These are phyloP conservation scores for Rhagonycha fulva DNA, from an alignment of 2,888 invertebrate genomes.

Conservation along the genomic window DNA sequence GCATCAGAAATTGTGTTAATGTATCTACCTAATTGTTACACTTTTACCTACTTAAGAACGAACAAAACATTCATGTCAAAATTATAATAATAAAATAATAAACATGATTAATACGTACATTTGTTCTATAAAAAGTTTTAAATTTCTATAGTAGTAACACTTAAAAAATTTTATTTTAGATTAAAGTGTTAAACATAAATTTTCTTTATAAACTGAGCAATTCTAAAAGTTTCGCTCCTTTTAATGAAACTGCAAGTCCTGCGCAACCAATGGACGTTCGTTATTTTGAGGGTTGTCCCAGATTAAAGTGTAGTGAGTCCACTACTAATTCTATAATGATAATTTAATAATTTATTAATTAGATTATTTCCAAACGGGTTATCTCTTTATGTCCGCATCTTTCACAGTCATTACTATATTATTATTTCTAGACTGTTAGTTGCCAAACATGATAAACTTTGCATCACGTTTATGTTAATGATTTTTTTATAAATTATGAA, in stretches of 20 bases:
- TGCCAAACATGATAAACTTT: neutral
- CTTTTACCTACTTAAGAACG: neutral
- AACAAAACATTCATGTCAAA: neutral
- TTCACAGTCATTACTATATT: neutral
- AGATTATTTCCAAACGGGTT: constrained; percentile 2
- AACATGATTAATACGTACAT: neutral
- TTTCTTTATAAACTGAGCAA: constrained; percentile 31
- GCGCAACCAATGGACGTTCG: constrained; percentile 22
- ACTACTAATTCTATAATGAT: constrained; percentile 8
- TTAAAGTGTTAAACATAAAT: neutral
- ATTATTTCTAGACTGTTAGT: neutral
- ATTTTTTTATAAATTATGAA: neutral
- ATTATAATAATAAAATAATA: neutral
- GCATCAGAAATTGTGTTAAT: constrained; percentile 10
- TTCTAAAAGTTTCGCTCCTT: constrained; percentile 32
- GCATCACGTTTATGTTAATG: neutral
- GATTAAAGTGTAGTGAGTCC: constrained; percentile 11
- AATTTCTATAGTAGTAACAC: neutral
- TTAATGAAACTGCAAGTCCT: constrained; percentile 32
- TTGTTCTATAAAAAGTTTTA: neutral
- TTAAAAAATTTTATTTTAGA: neutral
- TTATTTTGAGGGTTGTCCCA: constrained; percentile 20
- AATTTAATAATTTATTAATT: constrained; percentile 5
- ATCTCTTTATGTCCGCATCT: constrained; percentile 2
- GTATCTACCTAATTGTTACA: neutral